phyloP scores from a whole-genome alignment of 2,888 invertebrate species.

The Venusia cambrica region DNA sequence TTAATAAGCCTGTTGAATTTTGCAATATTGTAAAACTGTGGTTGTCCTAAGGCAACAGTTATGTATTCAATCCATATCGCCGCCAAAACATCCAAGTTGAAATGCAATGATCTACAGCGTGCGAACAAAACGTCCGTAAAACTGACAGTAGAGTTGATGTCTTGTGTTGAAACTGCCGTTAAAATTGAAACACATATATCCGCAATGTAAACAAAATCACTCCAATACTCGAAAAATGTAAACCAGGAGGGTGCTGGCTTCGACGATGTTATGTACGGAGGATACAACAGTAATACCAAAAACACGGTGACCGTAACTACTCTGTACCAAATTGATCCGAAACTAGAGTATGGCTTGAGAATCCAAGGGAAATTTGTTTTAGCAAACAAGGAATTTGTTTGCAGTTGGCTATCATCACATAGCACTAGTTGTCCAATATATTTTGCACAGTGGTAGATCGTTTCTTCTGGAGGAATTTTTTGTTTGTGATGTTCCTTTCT shows the following conservation, averaged over 20 bases:
- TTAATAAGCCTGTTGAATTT: constrained; percentile 46
- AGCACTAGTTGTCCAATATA: constrained; percentile 64
- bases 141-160: constrained; percentile 34
- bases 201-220: constrained; percentile 46
- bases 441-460: constrained; percentile 60
- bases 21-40: constrained; percentile 36
- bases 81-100: constrained; percentile 52
- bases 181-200: constrained; percentile 57
- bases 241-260: constrained; percentile 42
- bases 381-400: constrained; percentile 52
- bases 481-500: constrained; percentile 32
- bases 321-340: constrained; percentile 47
- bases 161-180: constrained; percentile 45
- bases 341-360: constrained; percentile 49
- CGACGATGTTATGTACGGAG: constrained; percentile 43
- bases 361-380: constrained; percentile 60
- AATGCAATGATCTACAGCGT: constrained; percentile 49
- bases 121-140: constrained; percentile 53
- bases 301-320: constrained; percentile 50
- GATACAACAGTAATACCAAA: constrained; percentile 49
- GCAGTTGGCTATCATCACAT: constrained; percentile 49
- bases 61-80: constrained; percentile 53
- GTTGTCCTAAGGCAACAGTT: constrained; percentile 35
- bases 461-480: constrained; percentile 49
- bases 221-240: constrained; percentile 45